Conservation (phyloP, 2,888 invertebrate genomes). For the Herminia tarsipennalis region DNA sequence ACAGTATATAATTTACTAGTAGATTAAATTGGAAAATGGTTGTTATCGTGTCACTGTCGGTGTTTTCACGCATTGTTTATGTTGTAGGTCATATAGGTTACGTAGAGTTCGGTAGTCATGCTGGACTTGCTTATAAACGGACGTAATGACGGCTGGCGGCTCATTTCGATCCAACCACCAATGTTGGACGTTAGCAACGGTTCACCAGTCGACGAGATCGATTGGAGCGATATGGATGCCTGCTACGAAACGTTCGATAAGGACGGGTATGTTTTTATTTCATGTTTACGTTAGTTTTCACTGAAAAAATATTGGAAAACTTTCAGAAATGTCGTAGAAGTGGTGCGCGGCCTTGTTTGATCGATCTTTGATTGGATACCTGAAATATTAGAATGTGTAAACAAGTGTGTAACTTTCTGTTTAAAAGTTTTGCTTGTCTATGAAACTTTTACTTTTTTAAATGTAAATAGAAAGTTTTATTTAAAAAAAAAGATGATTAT, state of each 20-base stretch:
- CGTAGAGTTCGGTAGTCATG: conserved; percentile 64
- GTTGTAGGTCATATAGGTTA: conserved; percentile 55
- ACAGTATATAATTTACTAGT: not conserved
- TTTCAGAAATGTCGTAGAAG: conserved; percentile 8
- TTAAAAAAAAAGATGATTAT: no score
- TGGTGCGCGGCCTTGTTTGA: not conserved
- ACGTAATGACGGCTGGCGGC: conserved; percentile 58
- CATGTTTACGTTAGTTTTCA: conserved; percentile 12
- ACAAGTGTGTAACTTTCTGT: conserved; percentile 2
- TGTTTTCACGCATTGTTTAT: conserved; percentile 43
- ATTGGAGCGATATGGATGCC: conserved; percentile 92
- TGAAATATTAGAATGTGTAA: not conserved
- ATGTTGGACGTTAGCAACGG: conserved; percentile 78
- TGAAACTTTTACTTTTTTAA: no score
- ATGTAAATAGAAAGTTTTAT: no score
- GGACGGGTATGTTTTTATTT: conserved; percentile 88
- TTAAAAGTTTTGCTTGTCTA: conserved; percentile 5
- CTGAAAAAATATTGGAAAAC: conserved; percentile 14
- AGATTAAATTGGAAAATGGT: not conserved
- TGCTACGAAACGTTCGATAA: conserved; percentile 96
- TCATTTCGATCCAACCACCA: conserved; percentile 78
- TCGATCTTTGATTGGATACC: conserved; percentile 1
- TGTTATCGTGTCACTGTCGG: conserved; percentile 13
- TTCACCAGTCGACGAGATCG: conserved; percentile 78
- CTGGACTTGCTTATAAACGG: conserved; percentile 72